These are phyloP conservation scores for Uromys caudimaculatus DNA, from an alignment of 2,797 vertebrate species.

Conservation along the genomic window DNA sequence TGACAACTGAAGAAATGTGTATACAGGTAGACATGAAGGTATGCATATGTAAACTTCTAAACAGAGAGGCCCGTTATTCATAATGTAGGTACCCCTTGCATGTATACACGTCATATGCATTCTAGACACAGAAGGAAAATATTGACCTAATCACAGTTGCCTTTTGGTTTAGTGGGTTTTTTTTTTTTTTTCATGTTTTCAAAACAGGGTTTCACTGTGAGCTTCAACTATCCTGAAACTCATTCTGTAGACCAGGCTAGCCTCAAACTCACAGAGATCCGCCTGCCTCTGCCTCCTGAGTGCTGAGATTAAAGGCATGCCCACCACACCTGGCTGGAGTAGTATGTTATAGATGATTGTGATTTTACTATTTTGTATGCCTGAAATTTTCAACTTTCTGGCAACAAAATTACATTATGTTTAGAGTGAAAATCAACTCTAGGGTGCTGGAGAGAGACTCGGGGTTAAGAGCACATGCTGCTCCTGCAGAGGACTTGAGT, in stretches of 20 bases:
- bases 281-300: neutral
- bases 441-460: neutral
- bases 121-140: neutral
- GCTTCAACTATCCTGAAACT: neutral
- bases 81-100: neutral
- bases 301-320: neutral
- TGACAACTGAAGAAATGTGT: neutral
- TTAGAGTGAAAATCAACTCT: neutral
- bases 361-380: neutral
- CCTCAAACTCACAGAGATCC: neutral
- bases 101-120: neutral
- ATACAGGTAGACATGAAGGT: neutral
- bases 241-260: neutral
- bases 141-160: neutral
- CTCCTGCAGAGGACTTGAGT: neutral
- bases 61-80: neutral
- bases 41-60: neutral
- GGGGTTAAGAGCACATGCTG: too few relatives aligned
- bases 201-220: neutral
- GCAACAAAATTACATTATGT: constrained; percentile 37
- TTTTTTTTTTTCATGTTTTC: neutral
- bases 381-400: constrained; percentile 52
- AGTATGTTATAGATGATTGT: neutral
- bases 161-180: neutral
- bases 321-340: neutral